A percentile compares a stretch with the other conserved stretches of the same genome.
These are phyloP conservation scores for Apantesis nais DNA, from an alignment of 2,888 invertebrate species.

Conservation along the genomic window DNA sequence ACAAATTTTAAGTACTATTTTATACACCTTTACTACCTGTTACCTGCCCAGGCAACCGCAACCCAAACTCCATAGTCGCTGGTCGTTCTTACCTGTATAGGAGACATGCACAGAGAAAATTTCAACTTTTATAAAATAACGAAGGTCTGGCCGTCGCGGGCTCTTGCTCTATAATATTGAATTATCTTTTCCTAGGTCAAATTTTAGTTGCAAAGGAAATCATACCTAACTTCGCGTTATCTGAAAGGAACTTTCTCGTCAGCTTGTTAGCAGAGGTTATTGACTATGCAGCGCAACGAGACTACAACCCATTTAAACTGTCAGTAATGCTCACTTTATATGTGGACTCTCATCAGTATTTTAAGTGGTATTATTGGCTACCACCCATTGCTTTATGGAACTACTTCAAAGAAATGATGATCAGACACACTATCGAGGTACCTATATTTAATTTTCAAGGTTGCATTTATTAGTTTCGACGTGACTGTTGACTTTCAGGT, in stretches of 20 bases:
- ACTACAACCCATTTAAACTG: constrained; percentile 65
- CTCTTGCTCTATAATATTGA: too few relatives aligned
- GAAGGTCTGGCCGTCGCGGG: too few relatives aligned
- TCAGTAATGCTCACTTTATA: constrained; percentile 70
- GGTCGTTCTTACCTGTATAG: too few relatives aligned
- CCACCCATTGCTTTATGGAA: constrained; percentile 65
- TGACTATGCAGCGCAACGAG: constrained; percentile 70
- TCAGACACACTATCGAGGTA: constrained; percentile 75
- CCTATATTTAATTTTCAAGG: not conserved
- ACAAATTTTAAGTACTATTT: too few relatives aligned
- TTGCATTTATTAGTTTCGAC: too few relatives aligned
- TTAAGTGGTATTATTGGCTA: constrained; percentile 75
- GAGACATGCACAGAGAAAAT: too few relatives aligned
- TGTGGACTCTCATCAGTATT: constrained; percentile 65
- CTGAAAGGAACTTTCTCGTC: constrained; percentile 66
- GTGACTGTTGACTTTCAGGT: too few relatives aligned
- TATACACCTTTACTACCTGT: too few relatives aligned
- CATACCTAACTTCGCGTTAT: constrained; percentile 59
- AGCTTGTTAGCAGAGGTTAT: constrained; percentile 62
- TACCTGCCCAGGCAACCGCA: too few relatives aligned
- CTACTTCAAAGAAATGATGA: constrained; percentile 74
- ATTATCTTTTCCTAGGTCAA: constrained; percentile 49
- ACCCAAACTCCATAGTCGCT: too few relatives aligned
- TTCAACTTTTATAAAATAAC: too few relatives aligned
- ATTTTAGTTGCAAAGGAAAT: constrained; percentile 68